Evolutionary conservation across 2,888 invertebrate genomes (phyloP).

Genomic region (Leuctra nigra): DNA sequence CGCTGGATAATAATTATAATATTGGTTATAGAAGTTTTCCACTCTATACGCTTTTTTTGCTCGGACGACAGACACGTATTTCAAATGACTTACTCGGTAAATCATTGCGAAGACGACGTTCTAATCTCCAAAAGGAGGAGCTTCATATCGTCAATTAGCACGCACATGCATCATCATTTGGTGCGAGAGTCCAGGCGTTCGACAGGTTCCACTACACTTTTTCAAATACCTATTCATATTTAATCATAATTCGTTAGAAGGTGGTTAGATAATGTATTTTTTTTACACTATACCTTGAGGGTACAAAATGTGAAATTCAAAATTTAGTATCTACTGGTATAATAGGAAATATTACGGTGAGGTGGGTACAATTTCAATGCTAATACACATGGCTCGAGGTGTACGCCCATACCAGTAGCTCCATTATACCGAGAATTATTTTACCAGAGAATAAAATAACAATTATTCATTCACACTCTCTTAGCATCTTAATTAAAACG

Average conservation of each 20-base stretch:
- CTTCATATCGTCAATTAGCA: neutral
- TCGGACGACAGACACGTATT: neutral
- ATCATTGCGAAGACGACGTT: conserved; percentile 6
- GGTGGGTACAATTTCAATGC: conserved; percentile 8
- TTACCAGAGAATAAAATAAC: conserved; percentile 14
- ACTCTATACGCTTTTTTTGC: neutral
- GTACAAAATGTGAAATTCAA: conserved; percentile 4
- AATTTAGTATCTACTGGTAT: neutral
- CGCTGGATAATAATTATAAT: neutral
- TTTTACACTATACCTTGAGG: too few relatives aligned
- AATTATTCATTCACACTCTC: conserved; percentile 15
- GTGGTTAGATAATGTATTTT: too few relatives aligned
- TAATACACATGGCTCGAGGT: neutral
- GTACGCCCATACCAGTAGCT: conserved; percentile 6
- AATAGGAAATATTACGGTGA: neutral
- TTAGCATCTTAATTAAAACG: conserved; percentile 14
- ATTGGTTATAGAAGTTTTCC: neutral
- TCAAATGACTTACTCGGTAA: conserved; percentile 5
- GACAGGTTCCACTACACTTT: too few relatives aligned
- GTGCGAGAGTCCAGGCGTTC: neutral
- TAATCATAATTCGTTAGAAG: too few relatives aligned
- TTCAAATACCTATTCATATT: too few relatives aligned
- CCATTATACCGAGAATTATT: conserved; percentile 8
- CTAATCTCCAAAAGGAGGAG: neutral
- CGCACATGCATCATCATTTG: conserved; percentile 4